Conservation (phyloP, 2,797 vertebrate genomes). For the Halcyon badia region DNA sequence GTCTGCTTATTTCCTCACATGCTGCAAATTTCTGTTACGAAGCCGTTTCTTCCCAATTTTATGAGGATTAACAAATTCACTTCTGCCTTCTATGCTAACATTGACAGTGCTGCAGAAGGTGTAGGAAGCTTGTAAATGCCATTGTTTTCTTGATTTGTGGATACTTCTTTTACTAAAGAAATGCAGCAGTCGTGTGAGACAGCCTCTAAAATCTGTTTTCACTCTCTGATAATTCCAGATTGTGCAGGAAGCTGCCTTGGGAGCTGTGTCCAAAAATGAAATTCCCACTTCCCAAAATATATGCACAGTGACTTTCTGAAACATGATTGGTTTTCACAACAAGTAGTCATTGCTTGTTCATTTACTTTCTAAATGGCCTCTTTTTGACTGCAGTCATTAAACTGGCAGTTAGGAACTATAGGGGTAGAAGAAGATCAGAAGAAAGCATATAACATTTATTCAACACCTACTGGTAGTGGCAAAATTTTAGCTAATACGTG, state of each 20-base stretch:
- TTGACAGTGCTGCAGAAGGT: neutral
- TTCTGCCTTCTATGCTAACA: neutral
- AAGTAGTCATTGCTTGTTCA: neutral
- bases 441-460: neutral
- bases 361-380: neutral
- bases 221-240: neutral
- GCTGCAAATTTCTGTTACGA: neutral
- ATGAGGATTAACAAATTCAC: neutral
- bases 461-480: accelerated
- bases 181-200: neutral
- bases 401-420: neutral
- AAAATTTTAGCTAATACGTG: neutral
- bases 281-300: conserved; percentile 15
- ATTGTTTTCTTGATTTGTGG: neutral
- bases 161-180: neutral
- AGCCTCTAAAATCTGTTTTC: neutral
- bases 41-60: neutral
- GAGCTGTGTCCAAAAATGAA: neutral
- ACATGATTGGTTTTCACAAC: neutral
- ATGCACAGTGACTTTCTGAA: neutral
- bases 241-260: neutral
- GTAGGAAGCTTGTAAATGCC: neutral
- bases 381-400: neutral
- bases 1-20: neutral
- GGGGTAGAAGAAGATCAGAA: neutral